phyloP scores from a whole-genome alignment of 2,888 invertebrate genomes.

The Hemicrepidius hirtus region DNA sequence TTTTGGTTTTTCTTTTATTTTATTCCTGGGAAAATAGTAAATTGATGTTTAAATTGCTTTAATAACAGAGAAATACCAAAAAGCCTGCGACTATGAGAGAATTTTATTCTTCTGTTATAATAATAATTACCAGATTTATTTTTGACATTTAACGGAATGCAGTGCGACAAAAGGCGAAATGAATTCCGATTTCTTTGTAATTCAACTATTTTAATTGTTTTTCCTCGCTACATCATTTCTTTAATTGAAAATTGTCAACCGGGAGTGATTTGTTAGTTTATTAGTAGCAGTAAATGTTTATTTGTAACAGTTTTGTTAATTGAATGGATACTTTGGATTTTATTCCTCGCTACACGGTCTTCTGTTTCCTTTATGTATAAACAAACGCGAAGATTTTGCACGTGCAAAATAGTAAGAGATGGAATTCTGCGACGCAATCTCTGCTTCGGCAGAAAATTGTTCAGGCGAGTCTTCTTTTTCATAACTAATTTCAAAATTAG shows the following conservation, averaged over 20 bases:
- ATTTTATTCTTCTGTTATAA: constrained; percentile 23
- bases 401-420: constrained; percentile 16
- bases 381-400: neutral
- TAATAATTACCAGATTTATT: constrained; percentile 52
- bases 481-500: constrained; percentile 47
- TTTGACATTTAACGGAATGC: constrained; percentile 53
- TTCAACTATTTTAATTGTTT: constrained; percentile 53
- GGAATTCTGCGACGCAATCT: neutral
- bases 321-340: constrained; percentile 42
- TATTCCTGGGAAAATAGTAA: constrained; percentile 25
- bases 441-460: constrained; percentile 29
- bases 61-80: constrained; percentile 42
- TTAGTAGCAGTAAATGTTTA: constrained; percentile 53
- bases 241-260: constrained; percentile 53
- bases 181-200: constrained; percentile 48
- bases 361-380: too few species aligned
- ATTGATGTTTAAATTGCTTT: constrained; percentile 44
- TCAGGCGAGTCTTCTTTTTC: constrained; percentile 39
- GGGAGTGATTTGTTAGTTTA: constrained; percentile 53
- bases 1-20: constrained; percentile 24
- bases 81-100: constrained; percentile 21
- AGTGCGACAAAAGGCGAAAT: constrained; percentile 47
- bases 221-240: constrained; percentile 52
- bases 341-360: constrained; percentile 8
- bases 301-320: constrained; percentile 48